Base-by-base conservation (phyloP, 2,797 vertebrate genomes). In the Liparis tanakae region DNA sequence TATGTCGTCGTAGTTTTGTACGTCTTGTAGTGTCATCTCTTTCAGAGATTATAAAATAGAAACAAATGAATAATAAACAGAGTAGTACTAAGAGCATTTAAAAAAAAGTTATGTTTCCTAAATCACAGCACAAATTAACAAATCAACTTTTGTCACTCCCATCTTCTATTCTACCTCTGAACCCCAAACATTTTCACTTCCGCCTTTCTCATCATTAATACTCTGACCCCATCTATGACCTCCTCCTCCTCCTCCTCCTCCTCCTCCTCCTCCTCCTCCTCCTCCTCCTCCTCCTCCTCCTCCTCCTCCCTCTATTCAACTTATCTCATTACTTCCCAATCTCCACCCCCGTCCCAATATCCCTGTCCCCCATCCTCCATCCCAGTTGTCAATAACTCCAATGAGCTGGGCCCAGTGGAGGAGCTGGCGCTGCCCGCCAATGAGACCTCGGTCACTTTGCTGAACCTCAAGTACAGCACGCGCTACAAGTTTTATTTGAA, bases 401-500 rank as follows among this genome's bases (percentile, higher is more conserved):
- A 96, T 89, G 97, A 98, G 86, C 90, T 98, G 89, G 96, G 97
- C 81, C 95, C 94, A 65, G 83, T 96, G 92, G 88, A 96, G 90
- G 95, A 97, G 91, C 87, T 97, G 90, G 94, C 92, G 87, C 93
- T 99, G 88, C 93, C 94, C 55, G 94, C 96, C 92, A 99, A 99
- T 41, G 96, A 97, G 92, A 97, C 97, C 85, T 96, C 91, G 78
- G 85, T 97, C 94, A 96, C 95, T 89, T 91, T 99, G 94, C 93
- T 90, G 87, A 94, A 96, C 91, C 96, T 99, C 91, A 96, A 96
- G 93, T 96, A 97, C 93, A 97, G 95, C 91, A 99, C 97, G 17
- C 96, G 96, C 86, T 99, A 99, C 94, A 99, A 97, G 94, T 98
- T 99, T 93, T 98, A 97, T 92, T 96, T 99, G 88, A 96, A 93